Conservation (phyloP, 2,797 vertebrate genomes). For the Emys orbicularis region DNA sequence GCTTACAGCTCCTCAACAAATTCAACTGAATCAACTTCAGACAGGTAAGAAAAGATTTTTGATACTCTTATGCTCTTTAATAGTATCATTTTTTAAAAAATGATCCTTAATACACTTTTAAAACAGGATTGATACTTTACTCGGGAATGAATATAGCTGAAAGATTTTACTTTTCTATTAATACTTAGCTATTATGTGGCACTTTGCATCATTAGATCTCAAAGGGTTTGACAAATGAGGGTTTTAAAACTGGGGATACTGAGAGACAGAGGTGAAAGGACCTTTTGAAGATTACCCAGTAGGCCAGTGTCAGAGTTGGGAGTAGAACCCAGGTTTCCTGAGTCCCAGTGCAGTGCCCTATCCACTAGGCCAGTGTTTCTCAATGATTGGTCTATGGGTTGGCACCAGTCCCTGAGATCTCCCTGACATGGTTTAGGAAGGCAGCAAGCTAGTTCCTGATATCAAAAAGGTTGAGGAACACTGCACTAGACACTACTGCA, state of each 20-base stretch:
- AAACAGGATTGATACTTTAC: not conserved
- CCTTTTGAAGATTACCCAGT: not conserved
- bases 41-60: constrained; percentile 83
- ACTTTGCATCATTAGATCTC: not conserved
- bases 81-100: not conserved
- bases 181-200: not conserved
- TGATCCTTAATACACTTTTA: not conserved
- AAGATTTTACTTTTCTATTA: not conserved
- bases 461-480: not conserved
- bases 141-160: not conserved
- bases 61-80: accelerated
- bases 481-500: not conserved
- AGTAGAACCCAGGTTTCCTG: not conserved
- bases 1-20: constrained; percentile 87
- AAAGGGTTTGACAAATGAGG: not conserved
- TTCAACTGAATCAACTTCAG: constrained; percentile 89
- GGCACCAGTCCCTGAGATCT: not conserved
- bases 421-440: not conserved
- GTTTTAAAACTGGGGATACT: not conserved
- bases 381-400: not conserved
- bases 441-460: not conserved
- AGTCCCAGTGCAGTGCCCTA: not conserved
- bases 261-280: not conserved
- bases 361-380: not conserved
- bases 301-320: not conserved